Evolutionary conservation across 2,113 vertebrate species (phyloP).

Genomic region (Galemys pyrenaicus): DNA sequence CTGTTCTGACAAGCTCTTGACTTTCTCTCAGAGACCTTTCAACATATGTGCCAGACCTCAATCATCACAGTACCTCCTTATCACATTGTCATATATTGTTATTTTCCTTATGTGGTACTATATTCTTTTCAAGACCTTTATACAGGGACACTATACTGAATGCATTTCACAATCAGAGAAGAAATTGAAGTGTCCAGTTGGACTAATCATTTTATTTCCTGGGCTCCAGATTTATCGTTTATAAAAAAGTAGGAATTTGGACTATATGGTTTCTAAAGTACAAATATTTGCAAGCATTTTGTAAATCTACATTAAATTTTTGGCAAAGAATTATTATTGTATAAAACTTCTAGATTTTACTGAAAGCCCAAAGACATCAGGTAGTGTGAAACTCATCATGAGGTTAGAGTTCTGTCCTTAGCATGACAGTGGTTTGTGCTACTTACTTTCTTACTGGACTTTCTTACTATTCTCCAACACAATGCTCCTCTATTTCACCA

Average conservation of each 20-base stretch:
- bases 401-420: not conserved
- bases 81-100: not conserved
- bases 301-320: constrained; percentile 11
- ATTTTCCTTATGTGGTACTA: not conserved
- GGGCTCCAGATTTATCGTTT: not conserved
- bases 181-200: not conserved
- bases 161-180: constrained; percentile 2
- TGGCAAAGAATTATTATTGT: not conserved
- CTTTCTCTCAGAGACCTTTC: constrained; percentile 25
- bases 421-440: not conserved
- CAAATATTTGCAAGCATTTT: constrained; percentile 29
- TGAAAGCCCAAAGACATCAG: not conserved
- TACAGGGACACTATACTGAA: not conserved
- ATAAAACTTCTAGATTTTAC: not conserved
- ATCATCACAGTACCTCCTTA: not conserved
- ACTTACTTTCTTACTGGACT: not conserved
- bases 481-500: not conserved
- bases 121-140: not conserved
- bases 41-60: not conserved
- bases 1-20: not conserved
- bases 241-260: constrained; percentile 37
- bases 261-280: not conserved
- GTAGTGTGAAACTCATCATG: not conserved
- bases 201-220: constrained; percentile 25
- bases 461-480: not conserved